phyloP scores from a whole-genome alignment of 2,888 invertebrate species.

The Schizotus pectinicornis region DNA sequence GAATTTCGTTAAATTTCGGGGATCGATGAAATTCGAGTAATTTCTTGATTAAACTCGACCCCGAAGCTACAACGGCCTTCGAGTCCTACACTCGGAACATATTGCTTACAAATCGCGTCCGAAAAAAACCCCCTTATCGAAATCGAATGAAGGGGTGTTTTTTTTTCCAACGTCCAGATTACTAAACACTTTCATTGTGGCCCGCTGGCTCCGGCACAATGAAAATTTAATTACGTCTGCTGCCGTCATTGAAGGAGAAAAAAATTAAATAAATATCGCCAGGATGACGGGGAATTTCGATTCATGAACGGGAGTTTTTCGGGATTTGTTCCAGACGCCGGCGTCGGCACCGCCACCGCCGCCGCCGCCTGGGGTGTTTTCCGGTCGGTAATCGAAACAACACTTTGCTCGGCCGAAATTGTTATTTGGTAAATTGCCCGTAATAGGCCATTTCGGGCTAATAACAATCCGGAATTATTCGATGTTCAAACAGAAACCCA shows the following conservation, averaged over 20 bases:
- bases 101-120: slow-evolving; percentile 18
- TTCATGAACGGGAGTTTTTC: too few species aligned
- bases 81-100: not conserved
- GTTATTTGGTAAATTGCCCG: slow-evolving; percentile 28
- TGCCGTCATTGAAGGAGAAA: slow-evolving; percentile 9
- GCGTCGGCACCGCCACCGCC: too few species aligned
- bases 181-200: slow-evolving; percentile 46
- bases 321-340: too few species aligned
- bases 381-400: too few species aligned
- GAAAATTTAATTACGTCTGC: slow-evolving; percentile 29
- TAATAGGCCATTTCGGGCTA: slow-evolving; percentile 34
- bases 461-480: slow-evolving; percentile 32
- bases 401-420: too few species aligned
- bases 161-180: slow-evolving; percentile 19
- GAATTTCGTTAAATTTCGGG: too few species aligned
- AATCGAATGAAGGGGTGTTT: slow-evolving; percentile 17
- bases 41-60: too few species aligned
- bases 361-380: too few species aligned
- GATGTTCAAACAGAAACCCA: slow-evolving; percentile 37
- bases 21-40: too few species aligned
- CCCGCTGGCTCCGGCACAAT: slow-evolving; percentile 29
- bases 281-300: slow-evolving; percentile 22
- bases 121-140: slow-evolving; percentile 16
- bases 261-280: slow-evolving; percentile 18
- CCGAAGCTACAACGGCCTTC: too few species aligned